Evolutionary conservation across 2,888 invertebrate genomes (phyloP).

Genomic region (Chymomyza procnemis): DNA sequence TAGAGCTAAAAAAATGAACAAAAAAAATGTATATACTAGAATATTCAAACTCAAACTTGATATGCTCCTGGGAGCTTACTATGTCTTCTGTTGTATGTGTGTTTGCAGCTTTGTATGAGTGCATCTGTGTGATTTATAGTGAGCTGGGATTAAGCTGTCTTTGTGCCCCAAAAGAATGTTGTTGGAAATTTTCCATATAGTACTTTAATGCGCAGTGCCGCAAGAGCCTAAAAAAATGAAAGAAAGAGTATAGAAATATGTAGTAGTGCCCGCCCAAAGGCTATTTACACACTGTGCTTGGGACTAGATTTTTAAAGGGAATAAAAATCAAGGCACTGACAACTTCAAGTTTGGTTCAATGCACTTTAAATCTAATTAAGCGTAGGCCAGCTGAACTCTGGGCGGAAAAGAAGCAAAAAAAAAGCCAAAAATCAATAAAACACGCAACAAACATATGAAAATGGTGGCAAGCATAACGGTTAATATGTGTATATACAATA

Average conservation of each 20-base stretch:
- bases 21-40: conserved; percentile 41
- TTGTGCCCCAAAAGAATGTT: conserved; percentile 60
- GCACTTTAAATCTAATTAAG: conserved; percentile 48
- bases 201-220: conserved; percentile 43
- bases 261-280: too few relatives aligned
- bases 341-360: conserved; percentile 25
- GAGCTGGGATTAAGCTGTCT: conserved; percentile 69
- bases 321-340: neutral
- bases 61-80: conserved; percentile 67
- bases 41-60: conserved; percentile 69
- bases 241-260: too few relatives aligned
- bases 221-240: neutral
- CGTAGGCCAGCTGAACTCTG: too few relatives aligned
- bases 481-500: neutral
- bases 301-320: neutral
- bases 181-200: conserved; percentile 41
- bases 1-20: conserved; percentile 23
- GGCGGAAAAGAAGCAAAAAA: neutral
- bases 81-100: conserved; percentile 42
- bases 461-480: conserved; percentile 19
- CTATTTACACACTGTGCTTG: too few relatives aligned
- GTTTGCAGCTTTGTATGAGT: conserved; percentile 22
- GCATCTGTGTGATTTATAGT: conserved; percentile 64
- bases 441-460: conserved; percentile 9
- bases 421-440: conserved; percentile 15